phyloP scores from a whole-genome alignment of 2,113 vertebrate species.

The Mesembrinibis cayennensis region DNA sequence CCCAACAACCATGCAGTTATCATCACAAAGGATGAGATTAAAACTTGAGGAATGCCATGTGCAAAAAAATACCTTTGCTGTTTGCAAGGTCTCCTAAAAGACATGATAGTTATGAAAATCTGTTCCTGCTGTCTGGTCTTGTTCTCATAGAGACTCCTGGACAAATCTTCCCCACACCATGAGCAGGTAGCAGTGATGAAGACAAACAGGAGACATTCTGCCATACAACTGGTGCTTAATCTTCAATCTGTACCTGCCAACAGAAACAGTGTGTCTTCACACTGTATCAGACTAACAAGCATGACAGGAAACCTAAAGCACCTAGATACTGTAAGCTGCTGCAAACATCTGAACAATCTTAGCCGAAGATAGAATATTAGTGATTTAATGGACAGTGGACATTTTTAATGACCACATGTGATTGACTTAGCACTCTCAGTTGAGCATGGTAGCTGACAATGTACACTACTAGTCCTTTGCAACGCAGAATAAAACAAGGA shows the following conservation, averaged over 20 bases:
- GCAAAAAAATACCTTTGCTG: background rate
- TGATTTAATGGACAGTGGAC: background rate
- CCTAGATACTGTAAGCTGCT: background rate
- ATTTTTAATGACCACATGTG: background rate
- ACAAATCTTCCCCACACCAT: background rate
- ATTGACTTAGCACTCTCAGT: background rate
- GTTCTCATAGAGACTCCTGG: rapidly evolving
- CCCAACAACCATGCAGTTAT: background rate
- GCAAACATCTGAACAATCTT: background rate
- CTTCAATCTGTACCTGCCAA: background rate
- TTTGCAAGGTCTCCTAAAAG: background rate
- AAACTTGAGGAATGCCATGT: background rate
- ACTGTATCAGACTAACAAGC: background rate
- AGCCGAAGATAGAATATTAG: background rate
- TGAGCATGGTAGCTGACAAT: rapidly evolving
- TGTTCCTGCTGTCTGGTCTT: background rate
- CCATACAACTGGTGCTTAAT: background rate
- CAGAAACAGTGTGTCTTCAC: background rate
- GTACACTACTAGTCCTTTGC: background rate
- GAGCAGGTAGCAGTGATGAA: background rate
- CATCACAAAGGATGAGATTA: background rate
- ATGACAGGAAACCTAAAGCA: background rate
- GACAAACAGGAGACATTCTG: background rate
- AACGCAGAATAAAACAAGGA: background rate
- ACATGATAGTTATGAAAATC: background rate